Percentiles rank a stretch among this genome's conserved stretches.
Evolutionary conservation across 2,113 vertebrate genomes (phyloP).

Genomic region (Oceanites oceanicus): DNA sequence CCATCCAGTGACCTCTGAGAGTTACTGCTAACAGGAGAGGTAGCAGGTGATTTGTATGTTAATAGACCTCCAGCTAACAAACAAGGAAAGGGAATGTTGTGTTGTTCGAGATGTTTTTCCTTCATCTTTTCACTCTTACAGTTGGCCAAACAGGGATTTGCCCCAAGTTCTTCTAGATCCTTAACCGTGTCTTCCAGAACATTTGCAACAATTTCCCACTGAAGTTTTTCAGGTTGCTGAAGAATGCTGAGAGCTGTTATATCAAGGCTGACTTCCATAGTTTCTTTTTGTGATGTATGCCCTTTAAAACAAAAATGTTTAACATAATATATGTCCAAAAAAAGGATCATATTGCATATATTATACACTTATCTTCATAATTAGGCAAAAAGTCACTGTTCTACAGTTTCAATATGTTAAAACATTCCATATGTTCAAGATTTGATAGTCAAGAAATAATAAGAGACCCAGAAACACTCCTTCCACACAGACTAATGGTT

Average conservation of each 20-base stretch:
- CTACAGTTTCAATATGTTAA: neutral
- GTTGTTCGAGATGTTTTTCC: slow-evolving; percentile 91
- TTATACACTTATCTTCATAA: neutral
- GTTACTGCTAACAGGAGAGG: slow-evolving; percentile 84
- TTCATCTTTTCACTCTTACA: slow-evolving; percentile 92
- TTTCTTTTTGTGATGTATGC: slow-evolving; percentile 92
- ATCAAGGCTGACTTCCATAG: slow-evolving; percentile 92
- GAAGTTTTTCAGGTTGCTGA: slow-evolving; percentile 97
- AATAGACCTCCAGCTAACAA: slow-evolving; percentile 93
- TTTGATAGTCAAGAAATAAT: neutral
- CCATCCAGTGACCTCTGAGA: slow-evolving; percentile 86
- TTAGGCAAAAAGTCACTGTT: neutral
- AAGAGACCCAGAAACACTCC: neutral
- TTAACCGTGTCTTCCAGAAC: slow-evolving; percentile 98
- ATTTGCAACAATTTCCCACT: slow-evolving; percentile 98
- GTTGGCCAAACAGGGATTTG: slow-evolving; percentile 87
- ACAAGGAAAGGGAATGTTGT: slow-evolving; percentile 99
- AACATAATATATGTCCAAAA: neutral
- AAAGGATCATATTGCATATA: neutral
- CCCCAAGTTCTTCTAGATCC: slow-evolving; percentile 96
- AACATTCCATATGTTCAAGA: neutral
- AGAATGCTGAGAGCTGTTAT: slow-evolving; percentile 94
- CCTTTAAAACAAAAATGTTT: slow-evolving; percentile 73
- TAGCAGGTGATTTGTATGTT: slow-evolving; percentile 91
- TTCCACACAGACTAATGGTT: neutral